phyloP scores from a whole-genome alignment of 1,140 invertebrate species.

The Musca domestica region DNA sequence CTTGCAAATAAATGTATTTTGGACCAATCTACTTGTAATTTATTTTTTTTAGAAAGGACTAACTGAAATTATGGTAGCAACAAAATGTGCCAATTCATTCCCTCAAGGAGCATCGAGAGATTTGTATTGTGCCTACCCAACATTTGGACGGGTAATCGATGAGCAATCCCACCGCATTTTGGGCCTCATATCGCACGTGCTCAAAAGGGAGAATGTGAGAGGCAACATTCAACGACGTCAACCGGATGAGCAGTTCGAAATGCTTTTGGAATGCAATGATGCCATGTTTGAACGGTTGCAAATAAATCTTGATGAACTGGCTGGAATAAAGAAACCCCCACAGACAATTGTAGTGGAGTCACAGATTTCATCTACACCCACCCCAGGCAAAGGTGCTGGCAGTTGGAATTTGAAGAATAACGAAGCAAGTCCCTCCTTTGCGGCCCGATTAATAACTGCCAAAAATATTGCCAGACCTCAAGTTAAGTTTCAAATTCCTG shows the following conservation, averaged over 20 bases:
- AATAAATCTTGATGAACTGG: slow-evolving; percentile 69
- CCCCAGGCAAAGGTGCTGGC: slow-evolving; percentile 35
- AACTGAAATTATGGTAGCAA: slow-evolving; percentile 61
- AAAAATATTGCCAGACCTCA: slow-evolving; percentile 82
- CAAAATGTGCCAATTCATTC: slow-evolving; percentile 66
- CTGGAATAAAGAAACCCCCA: slow-evolving; percentile 54
- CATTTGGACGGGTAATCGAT: slow-evolving; percentile 64
- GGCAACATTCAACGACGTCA: slow-evolving; percentile 61
- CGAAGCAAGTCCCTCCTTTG: slow-evolving; percentile 29
- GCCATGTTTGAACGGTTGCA: slow-evolving; percentile 77
- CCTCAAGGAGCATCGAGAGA: slow-evolving; percentile 68
- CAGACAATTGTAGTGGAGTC: slow-evolving; percentile 28
- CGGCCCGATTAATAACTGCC: slow-evolving; percentile 62
- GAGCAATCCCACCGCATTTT: slow-evolving; percentile 60
- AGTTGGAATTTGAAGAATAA: slow-evolving; percentile 44
- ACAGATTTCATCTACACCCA: not conserved
- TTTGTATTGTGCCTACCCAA: slow-evolving; percentile 69
- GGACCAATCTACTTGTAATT: slow-evolving; percentile 24
- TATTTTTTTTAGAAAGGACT: slow-evolving; percentile 56
- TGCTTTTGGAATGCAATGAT: slow-evolving; percentile 75
- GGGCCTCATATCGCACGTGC: slow-evolving; percentile 58
- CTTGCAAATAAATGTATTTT: slow-evolving; percentile 24
- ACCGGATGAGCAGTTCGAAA: slow-evolving; percentile 71
- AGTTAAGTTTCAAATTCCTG: slow-evolving; percentile 77
- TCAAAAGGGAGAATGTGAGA: slow-evolving; percentile 62